Base-by-base conservation (phyloP, 2,888 invertebrate genomes). In the Oscheius sp. region DNA sequence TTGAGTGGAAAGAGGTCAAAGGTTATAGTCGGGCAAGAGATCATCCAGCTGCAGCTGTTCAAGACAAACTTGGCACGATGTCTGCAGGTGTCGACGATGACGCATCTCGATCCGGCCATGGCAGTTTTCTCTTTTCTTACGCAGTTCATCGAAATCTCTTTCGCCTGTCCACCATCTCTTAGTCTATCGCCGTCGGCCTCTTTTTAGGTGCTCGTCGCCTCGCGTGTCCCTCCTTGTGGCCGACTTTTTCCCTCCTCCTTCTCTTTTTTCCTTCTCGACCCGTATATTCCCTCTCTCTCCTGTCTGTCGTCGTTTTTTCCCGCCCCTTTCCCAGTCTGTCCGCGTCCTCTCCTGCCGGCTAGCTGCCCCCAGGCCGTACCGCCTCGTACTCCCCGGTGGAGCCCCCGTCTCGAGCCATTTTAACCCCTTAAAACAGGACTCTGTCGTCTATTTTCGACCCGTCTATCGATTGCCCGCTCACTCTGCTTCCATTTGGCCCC, bases 381-480 rank as follows among this genome's bases (percentile, higher is more conserved):
- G 64, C 64, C 16, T n/a, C 49, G 52, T 49, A n/a, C 66, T 52
- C 66, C 25, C 2, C 16, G 52, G 27, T 18, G 21, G 49, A 23
- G 18, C 53, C 52, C 52, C 49, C 18, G 52, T 1, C 49, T n/a
- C 29, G 43, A 18, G 5, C 35, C 61, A 35, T 21, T 23, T 25
- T n/a, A 18, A 61, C 52, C 9, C n/a, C 66, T 66, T 63, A 66
- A 66, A 66, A 66, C 66, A 66, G 66, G 66, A 66, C 66, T 49
- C 43, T 18, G 21, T 13, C 25, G 9, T 25, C 25, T 43, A 3
- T 29, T 35, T 9, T 59, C 59, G 5, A 13, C 12, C 59, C n/a
- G 12, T 59, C 59, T 59, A 66, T 66, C 21, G 66, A 66, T 66
- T 27, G 66, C 49, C 61, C 52, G 66, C 27, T 49, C 66, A 27